These are phyloP conservation scores for Zophobas atratus DNA, from an alignment of 1,140 invertebrate genomes.

Conservation along the genomic window DNA sequence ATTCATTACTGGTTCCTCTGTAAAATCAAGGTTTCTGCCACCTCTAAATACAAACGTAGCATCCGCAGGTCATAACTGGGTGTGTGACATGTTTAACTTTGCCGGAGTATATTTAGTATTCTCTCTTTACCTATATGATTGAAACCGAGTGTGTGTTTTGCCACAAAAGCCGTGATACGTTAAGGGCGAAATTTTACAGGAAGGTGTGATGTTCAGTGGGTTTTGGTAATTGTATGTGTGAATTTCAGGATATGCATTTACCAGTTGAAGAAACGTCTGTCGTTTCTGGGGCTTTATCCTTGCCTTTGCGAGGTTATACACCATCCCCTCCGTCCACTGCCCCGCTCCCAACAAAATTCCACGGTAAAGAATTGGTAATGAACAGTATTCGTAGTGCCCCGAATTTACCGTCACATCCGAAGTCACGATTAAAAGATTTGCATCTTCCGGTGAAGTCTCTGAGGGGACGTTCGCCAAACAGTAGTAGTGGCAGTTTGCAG, in stretches of 20 bases:
- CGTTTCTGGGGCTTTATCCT: slow-evolving; percentile 55
- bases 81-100: too few species aligned
- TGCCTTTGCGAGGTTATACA: slow-evolving; percentile 74
- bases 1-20: too few species aligned
- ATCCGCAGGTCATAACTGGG: too few species aligned
- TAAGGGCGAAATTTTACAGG: too few species aligned
- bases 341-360: slow-evolving; percentile 85
- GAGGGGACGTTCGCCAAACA: slow-evolving; percentile 73
- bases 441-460: slow-evolving; percentile 77
- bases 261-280: slow-evolving; percentile 65
- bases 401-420: slow-evolving; percentile 80
- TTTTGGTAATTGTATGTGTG: too few species aligned
- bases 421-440: slow-evolving; percentile 79
- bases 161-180: too few species aligned
- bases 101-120: too few species aligned
- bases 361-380: slow-evolving; percentile 79
- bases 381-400: slow-evolving; percentile 85
- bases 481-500: slow-evolving; percentile 74
- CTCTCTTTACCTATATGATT: too few species aligned
- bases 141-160: too few species aligned
- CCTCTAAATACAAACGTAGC: too few species aligned
- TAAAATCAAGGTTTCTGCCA: too few species aligned
- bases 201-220: too few species aligned
- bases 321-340: slow-evolving; percentile 86
- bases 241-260: slow-evolving; percentile 63